Percentiles rank a stretch among this genome's conserved stretches.
These are phyloP conservation scores for Labroides dimidiatus DNA, from an alignment of 2,797 vertebrate species.

Conservation along the genomic window DNA sequence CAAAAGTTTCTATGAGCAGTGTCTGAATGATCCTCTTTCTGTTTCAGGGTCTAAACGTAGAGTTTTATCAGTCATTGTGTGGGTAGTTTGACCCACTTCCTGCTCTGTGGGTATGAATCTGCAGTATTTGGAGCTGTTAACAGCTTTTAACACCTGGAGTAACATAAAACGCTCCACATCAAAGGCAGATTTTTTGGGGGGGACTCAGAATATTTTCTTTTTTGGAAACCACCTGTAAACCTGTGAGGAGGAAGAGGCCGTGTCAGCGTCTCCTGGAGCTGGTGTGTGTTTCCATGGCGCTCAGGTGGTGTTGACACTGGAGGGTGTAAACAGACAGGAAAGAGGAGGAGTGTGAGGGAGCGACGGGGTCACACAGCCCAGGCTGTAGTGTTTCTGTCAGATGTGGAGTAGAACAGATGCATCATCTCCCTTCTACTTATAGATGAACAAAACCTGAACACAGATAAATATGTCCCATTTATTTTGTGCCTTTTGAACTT, in stretches of 20 bases:
- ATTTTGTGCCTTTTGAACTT: no score
- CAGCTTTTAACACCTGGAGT: conserved; percentile 61
- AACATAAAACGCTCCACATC: conserved; percentile 66
- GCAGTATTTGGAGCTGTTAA: conserved; percentile 47
- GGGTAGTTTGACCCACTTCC: conserved; percentile 29
- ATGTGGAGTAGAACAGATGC: no score
- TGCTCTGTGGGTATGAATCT: conserved; percentile 30
- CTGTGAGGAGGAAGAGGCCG: conserved; percentile 42
- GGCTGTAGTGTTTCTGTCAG: not conserved
- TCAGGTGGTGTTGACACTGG: conserved; percentile 68
- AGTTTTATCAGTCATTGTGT: not conserved
- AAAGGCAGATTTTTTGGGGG: conserved; percentile 67
- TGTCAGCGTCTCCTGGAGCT: conserved; percentile 20
- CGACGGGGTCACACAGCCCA: conserved; percentile 40
- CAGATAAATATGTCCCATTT: no score
- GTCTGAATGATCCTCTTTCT: not conserved
- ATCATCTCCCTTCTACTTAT: no score
- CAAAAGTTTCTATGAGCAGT: not conserved
- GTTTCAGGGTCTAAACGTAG: not conserved
- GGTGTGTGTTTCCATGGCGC: conserved; percentile 65
- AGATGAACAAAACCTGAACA: no score
- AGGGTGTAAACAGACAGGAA: conserved; percentile 71
- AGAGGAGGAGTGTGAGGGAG: conserved; percentile 39
- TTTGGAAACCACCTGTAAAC: conserved; percentile 57
- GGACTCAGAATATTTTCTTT: conserved; percentile 65